Evolutionary conservation across 2,113 vertebrate genomes (phyloP), one percentile per base, ranked within the genome.

Genomic region (Xyliphius kryptos): DNA sequence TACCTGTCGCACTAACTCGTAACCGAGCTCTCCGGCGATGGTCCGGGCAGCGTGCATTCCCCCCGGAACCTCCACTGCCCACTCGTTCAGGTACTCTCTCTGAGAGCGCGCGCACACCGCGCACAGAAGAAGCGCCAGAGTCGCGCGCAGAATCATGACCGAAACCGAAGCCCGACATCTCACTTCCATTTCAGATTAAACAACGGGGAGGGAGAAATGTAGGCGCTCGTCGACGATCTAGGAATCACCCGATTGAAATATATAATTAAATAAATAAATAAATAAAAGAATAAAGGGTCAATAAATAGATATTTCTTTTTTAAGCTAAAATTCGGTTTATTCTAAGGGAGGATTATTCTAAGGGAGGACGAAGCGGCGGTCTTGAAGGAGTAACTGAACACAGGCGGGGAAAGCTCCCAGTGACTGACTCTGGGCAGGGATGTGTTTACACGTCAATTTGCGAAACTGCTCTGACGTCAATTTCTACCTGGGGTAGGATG

Each of bases 1-100:
- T 91, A 98, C 95, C 95, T 94, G 95, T 75, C 94, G 90, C 82
- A 96, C 83, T 66, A 95, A 85, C 62, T 93, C 76, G 82, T 97
- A 98, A 74, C 87, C 90, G 81, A 98, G 79, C 63, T 98, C 95
- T 67, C 77, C 76, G 41, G 95, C 95, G 66, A 98, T 91, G 58
- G 80, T 81, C 53, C 78, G 78, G 13, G 94, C 95, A 21, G 87
- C 89, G 10, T 83, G 83, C n/a, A 77, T 74, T 2, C 95, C 95
- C 15, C 91, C 94, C 0, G 92, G 89, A 63, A 97, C 87, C 86
- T 98, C 94, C 44, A 95, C 94, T 9, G 95, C 95, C 95, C 95
- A 97, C 83, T 98, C 91, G 85, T 97, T 97, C 73, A 97, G 87
- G 81, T 97, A 98, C 67, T 95, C 92, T 21, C 86, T 84, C 76